phyloP scores from a whole-genome alignment of 2,797 vertebrate species.

The Semaprochilodus insignis region DNA sequence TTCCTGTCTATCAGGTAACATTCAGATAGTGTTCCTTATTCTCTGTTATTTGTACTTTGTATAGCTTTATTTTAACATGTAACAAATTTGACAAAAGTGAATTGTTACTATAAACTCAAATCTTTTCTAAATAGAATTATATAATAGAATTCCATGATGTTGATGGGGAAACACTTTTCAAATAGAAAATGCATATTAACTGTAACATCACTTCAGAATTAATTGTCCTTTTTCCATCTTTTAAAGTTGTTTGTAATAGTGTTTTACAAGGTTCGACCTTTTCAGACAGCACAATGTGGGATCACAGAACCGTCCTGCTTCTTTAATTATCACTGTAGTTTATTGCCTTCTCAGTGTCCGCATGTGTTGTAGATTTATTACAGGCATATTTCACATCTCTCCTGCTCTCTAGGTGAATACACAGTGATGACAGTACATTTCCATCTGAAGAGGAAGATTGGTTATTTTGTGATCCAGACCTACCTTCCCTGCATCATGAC shows the following conservation, averaged over 20 bases:
- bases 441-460: conserved; percentile 83
- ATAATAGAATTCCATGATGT: neutral
- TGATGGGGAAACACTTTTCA: neutral
- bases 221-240: neutral
- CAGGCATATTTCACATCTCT: neutral
- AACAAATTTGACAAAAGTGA: neutral
- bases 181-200: too few relatives aligned
- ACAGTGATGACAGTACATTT: conserved; percentile 82
- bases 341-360: neutral
- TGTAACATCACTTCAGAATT: neutral
- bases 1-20: too few relatives aligned
- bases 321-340: neutral
- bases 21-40: too few relatives aligned
- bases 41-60: neutral
- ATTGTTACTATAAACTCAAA: neutral
- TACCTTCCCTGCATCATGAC: conserved; percentile 82
- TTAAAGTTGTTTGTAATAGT: neutral
- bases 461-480: conserved; percentile 81
- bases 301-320: neutral
- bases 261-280: too few relatives aligned
- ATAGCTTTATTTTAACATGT: too few relatives aligned
- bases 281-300: neutral
- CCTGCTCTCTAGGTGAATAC: conserved; percentile 75
- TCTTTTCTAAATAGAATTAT: neutral
- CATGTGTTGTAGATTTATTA: neutral